Evolutionary conservation across 2,113 vertebrate species (phyloP).

Genomic region (Ammodytes dubius): DNA sequence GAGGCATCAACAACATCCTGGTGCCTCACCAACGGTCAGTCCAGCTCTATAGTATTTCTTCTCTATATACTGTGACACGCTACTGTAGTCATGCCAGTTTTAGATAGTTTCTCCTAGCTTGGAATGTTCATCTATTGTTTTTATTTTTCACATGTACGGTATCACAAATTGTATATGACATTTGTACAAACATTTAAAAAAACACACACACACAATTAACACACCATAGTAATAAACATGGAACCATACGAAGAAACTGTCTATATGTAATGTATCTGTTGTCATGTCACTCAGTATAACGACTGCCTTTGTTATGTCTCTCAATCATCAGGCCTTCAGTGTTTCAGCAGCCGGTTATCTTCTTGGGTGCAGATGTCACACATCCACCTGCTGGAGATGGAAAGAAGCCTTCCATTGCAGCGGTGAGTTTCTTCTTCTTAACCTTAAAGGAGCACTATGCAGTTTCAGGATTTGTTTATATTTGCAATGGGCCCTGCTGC

Average conservation of each 20-base stretch:
- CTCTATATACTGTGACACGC: neutral
- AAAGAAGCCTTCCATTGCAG: constrained; percentile 99
- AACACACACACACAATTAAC: neutral
- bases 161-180: neutral
- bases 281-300: neutral
- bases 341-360: constrained; percentile 99
- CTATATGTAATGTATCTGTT: too few species aligned
- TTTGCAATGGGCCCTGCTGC: too few species aligned
- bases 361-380: constrained; percentile 98
- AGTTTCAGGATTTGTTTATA: too few species aligned
- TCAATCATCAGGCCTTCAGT: constrained; percentile 91
- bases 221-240: neutral
- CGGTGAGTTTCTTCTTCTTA: constrained; percentile 85
- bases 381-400: constrained; percentile 98
- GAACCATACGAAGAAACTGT: neutral
- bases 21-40: constrained; percentile 97
- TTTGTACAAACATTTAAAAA: neutral
- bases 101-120: neutral
- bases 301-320: neutral
- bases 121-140: neutral
- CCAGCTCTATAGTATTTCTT: neutral
- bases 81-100: neutral
- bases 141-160: neutral
- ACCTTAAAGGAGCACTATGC: too few species aligned
- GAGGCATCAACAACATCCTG: constrained; percentile 99